Evolutionary conservation across 2,113 vertebrate genomes (phyloP).

Genomic region (Sturnira hondurensis): DNA sequence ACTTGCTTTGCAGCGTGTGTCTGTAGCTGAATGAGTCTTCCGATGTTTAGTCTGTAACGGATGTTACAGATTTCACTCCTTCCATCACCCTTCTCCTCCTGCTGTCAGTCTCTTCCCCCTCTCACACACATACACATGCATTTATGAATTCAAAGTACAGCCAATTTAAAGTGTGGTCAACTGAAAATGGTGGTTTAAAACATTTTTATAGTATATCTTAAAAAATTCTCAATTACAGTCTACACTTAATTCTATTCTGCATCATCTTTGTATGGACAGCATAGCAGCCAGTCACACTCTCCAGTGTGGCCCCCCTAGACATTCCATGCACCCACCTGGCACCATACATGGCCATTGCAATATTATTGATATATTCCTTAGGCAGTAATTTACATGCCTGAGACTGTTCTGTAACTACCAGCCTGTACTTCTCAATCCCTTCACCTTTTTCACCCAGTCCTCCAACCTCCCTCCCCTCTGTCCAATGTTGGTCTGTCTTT

Average conservation of each 20-base stretch:
- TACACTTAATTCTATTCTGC: neutral
- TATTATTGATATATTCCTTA: neutral
- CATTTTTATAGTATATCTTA: neutral
- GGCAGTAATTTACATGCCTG: neutral
- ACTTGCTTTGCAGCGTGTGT: neutral
- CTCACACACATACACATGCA: neutral
- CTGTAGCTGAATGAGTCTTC: neutral
- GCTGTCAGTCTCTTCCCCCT: neutral
- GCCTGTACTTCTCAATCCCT: neutral
- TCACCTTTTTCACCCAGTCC: neutral
- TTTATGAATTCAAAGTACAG: neutral
- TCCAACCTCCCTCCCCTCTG: neutral
- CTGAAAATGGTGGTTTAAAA: slow-evolving; percentile 6
- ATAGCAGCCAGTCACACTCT: neutral
- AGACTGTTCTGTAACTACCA: neutral
- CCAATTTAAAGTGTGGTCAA: neutral
- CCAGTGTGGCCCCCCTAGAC: neutral
- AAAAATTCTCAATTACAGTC: neutral
- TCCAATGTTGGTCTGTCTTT: neutral
- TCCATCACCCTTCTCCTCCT: neutral
- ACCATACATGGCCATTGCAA: neutral
- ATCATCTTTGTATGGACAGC: neutral
- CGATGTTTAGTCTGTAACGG: neutral
- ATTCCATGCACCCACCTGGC: neutral
- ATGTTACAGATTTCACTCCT: neutral